These are phyloP conservation scores for Gambusia yucatana DNA, from an alignment of 2,797 vertebrate genomes.

Conservation along the genomic window DNA sequence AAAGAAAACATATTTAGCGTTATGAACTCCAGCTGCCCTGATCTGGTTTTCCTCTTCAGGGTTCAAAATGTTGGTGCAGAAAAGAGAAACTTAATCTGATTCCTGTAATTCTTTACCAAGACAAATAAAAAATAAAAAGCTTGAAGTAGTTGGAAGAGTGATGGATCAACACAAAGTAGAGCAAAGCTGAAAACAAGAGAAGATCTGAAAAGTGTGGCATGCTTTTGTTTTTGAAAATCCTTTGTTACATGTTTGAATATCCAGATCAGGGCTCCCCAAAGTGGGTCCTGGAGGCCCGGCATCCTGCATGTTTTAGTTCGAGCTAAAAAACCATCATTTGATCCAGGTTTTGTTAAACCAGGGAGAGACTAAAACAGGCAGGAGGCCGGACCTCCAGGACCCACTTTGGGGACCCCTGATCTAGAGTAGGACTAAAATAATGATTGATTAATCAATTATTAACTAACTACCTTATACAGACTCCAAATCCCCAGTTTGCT, in stretches of 20 bases:
- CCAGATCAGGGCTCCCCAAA: too few relatives aligned
- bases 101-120: background rate
- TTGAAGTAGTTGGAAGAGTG: background rate
- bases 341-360: too few relatives aligned
- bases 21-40: background rate
- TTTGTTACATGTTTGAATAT: background rate
- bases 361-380: too few relatives aligned
- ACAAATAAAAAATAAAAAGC: background rate
- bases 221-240: background rate
- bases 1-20: background rate
- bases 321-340: too few relatives aligned
- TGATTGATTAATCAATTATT: too few relatives aligned
- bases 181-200: background rate
- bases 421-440: too few relatives aligned
- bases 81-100: background rate
- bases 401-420: too few relatives aligned
- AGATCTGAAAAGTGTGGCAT: background rate
- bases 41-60: background rate
- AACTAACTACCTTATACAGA: too few relatives aligned
- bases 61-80: background rate
- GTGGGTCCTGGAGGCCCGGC: too few relatives aligned
- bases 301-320: too few relatives aligned
- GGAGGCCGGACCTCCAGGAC: too few relatives aligned
- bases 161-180: background rate
- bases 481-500: too few relatives aligned